Base-by-base conservation (phyloP, 2,888 invertebrate genomes). In the Tetranychus truncatus region DNA sequence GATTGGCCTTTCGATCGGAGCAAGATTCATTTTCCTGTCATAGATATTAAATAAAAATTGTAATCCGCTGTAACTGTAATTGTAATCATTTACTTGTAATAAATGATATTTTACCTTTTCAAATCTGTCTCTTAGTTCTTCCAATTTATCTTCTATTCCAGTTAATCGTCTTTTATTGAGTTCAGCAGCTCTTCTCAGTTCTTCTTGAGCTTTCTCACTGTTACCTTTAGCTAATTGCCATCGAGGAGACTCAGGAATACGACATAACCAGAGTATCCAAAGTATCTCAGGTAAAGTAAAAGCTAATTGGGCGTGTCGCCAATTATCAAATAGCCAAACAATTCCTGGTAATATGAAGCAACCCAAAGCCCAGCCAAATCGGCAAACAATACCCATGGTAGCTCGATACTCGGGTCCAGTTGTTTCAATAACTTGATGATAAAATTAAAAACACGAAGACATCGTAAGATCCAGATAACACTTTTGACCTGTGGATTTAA, bases 261-360 rank as follows among this genome's bases (percentile, higher is more conserved):
- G 79, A 15, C 20, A 73, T 80, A 81, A 81, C 80, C 81, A 82
- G 74, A 81, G 80, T 69, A 77, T 76, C 65, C 82, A 76, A 76
- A 82, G 80, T 21, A 81, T 72, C 5, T 81, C 80, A 1, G 82
- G 81, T 1, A 80, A 75, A 73, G 73, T 79, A 75, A 79, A 80
- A 6, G 82, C 82, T 55, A 55, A 6, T 55, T 55, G 55, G 1
- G 55, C 55, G 7, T 55, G 55, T 55, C 55, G 55, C 55, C 55
- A 55, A 55, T 55, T 55, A 15, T 55, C 55, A 55, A 55, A 55
- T 6, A 55, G 6, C 55, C 55, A 55, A 55, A 55, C 55, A 21
- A 80, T 77, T n/a, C 78, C 77, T 1, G 82, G 82, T 65, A 82
- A 44, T 18, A 75, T 18, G 44, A 65, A 45, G 21, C 65, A 75